phyloP scores from a whole-genome alignment of 2,113 vertebrate species.

The Gymnarchus niloticus region DNA sequence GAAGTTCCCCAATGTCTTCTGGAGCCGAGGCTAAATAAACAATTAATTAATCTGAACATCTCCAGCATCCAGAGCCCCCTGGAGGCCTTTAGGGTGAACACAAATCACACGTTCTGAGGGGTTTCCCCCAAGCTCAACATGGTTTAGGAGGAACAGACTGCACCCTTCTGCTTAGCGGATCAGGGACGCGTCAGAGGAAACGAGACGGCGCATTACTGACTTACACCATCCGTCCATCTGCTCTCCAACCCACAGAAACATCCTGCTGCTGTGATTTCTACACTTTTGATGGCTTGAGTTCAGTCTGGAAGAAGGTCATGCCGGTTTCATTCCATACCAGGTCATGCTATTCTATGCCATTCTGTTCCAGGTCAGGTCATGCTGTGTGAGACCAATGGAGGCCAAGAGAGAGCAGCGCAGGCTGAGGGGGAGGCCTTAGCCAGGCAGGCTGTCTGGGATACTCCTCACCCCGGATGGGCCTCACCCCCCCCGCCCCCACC shows the following conservation, averaged over 20 bases:
- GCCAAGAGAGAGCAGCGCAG: background rate
- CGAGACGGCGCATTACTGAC: constrained; percentile 36
- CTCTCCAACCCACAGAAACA: too few relatives aligned
- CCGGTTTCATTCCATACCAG: background rate
- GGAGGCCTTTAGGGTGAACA: constrained; percentile 28
- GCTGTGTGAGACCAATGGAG: background rate
- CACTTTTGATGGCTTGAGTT: background rate
- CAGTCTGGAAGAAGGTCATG: too few relatives aligned
- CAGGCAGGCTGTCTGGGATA: background rate
- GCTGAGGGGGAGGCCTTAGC: too few relatives aligned
- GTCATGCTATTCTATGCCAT: background rate
- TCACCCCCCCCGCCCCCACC: background rate
- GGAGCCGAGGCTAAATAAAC: background rate
- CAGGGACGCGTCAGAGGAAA: constrained; percentile 33
- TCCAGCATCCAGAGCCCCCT: constrained; percentile 4
- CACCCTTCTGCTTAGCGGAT: constrained; percentile 48
- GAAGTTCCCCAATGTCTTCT: background rate
- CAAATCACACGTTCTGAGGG: constrained; percentile 16
- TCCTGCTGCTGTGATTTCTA: background rate
- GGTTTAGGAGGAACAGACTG: constrained; percentile 43
- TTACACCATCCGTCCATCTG: constrained; percentile 26
- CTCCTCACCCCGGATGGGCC: background rate
- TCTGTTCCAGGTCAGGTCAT: background rate
- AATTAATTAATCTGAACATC: constrained; percentile 5
- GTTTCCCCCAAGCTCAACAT: constrained; percentile 38